These are phyloP conservation scores for Ophraella communa DNA, from an alignment of 2,888 invertebrate species.

Conservation along the genomic window DNA sequence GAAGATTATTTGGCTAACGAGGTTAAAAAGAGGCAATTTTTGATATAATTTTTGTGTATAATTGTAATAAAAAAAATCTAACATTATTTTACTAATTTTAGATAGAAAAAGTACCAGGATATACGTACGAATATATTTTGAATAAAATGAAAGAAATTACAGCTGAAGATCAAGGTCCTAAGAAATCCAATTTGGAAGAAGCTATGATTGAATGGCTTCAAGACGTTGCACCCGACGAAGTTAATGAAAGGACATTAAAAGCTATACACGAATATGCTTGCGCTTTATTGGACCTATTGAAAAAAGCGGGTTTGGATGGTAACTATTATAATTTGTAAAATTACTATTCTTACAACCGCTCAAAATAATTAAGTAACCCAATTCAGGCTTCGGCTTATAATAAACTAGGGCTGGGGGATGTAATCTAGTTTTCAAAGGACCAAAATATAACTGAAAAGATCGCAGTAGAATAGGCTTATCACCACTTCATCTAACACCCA, in stretches of 20 bases:
- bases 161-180: slow-evolving; percentile 19
- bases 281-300: slow-evolving; percentile 43
- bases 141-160: slow-evolving; percentile 42
- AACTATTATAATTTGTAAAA: slow-evolving; percentile 8
- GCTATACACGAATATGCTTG: slow-evolving; percentile 48
- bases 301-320: slow-evolving; percentile 9
- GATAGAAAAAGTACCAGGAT: slow-evolving; percentile 35
- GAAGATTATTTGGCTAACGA: slow-evolving; percentile 41
- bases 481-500: no score
- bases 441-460: no score
- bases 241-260: slow-evolving; percentile 43
- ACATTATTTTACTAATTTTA: slow-evolving; percentile 17
- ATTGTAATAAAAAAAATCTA: not conserved
- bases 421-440: no score
- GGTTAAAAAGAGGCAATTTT: not conserved
- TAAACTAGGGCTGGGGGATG: no score
- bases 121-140: slow-evolving; percentile 45
- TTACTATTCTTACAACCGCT: no score
- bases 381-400: no score
- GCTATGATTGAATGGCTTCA: slow-evolving; percentile 49
- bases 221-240: slow-evolving; percentile 46
- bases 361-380: no score
- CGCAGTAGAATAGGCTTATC: no score
- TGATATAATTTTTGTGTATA: no score
- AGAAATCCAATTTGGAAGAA: slow-evolving; percentile 42